Percentiles rank a stretch among this genome's conserved stretches.
phyloP scores from a whole-genome alignment of 2,797 vertebrate species.

The Momotus momota region DNA sequence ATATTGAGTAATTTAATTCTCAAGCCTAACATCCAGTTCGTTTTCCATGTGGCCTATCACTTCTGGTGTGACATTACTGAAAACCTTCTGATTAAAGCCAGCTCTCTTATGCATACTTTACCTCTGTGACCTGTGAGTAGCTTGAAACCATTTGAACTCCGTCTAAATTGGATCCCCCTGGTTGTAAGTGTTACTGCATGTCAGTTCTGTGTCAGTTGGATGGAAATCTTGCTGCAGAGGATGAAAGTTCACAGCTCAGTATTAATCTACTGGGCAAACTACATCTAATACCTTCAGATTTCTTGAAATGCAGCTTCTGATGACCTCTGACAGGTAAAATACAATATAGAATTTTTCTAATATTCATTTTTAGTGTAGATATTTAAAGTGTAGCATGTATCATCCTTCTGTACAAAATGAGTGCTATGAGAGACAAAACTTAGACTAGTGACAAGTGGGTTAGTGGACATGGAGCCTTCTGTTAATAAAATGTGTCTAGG shows the following conservation, averaged over 20 bases:
- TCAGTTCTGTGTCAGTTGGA: constrained; percentile 70
- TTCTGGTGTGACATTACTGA: constrained; percentile 50
- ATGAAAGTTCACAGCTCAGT: constrained; percentile 61
- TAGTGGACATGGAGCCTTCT: constrained; percentile 12
- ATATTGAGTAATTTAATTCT: constrained; percentile 37
- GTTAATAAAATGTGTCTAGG: constrained; percentile 51
- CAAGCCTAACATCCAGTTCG: constrained; percentile 3
- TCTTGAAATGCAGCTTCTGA: constrained; percentile 67
- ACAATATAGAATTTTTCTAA: constrained; percentile 45
- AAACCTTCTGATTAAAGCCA: constrained; percentile 65
- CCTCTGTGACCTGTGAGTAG: constrained; percentile 66
- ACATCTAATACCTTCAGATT: constrained; percentile 61
- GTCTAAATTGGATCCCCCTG: constrained; percentile 65
- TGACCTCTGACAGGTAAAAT: constrained; percentile 70
- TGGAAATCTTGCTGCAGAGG: constrained; percentile 60
- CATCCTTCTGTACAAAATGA: constrained; percentile 51
- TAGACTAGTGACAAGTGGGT: constrained; percentile 30
- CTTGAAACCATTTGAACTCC: constrained; percentile 66
- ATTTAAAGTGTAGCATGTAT: constrained; percentile 53
- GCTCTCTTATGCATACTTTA: constrained; percentile 62
- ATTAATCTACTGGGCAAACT: constrained; percentile 72
- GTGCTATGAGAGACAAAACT: constrained; percentile 25
- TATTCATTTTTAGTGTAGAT: constrained; percentile 38
- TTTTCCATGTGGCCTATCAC: constrained; percentile 38
- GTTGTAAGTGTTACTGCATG: constrained; percentile 60